A percentile compares a stretch with the other conserved stretches of the same genome.
Evolutionary conservation across 1,140 invertebrate species (phyloP).

Genomic region (Musca vetustissima): DNA sequence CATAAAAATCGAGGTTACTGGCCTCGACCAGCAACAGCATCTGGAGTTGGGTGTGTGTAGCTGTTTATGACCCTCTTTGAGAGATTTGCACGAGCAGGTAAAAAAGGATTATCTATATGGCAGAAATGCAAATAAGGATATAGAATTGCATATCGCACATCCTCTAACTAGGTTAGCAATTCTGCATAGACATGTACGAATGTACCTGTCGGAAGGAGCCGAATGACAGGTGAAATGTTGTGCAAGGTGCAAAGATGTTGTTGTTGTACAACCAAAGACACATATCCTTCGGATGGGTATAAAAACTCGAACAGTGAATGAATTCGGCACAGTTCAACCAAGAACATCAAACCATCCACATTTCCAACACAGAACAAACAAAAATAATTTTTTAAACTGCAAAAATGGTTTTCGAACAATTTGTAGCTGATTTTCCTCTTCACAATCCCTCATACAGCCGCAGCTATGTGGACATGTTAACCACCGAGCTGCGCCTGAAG

Average conservation of each 20-base stretch:
- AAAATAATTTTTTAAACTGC: too few species aligned
- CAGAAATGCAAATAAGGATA: conserved; percentile 1
- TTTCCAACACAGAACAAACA: conserved; percentile 18
- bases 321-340: conserved; percentile 5
- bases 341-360: neutral
- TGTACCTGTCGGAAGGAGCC: neutral
- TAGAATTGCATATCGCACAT: too few species aligned
- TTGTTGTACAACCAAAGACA: neutral
- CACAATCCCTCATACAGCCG: too few species aligned
- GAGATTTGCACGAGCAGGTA: neutral
- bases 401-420: too few species aligned
- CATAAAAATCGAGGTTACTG: neutral
- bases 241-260: neutral
- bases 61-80: too few species aligned
- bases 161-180: neutral
- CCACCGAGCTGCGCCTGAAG: neutral
- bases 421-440: too few species aligned
- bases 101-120: conserved; percentile 4
- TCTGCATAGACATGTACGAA: neutral
- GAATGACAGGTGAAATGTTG: conserved; percentile 3
- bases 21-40: too few species aligned
- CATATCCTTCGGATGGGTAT: conserved; percentile 33
- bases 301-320: neutral
- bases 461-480: neutral
- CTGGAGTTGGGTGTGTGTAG: too few species aligned